Conservation (phyloP, 2,113 vertebrate genomes). For the Cercocebus atys region DNA sequence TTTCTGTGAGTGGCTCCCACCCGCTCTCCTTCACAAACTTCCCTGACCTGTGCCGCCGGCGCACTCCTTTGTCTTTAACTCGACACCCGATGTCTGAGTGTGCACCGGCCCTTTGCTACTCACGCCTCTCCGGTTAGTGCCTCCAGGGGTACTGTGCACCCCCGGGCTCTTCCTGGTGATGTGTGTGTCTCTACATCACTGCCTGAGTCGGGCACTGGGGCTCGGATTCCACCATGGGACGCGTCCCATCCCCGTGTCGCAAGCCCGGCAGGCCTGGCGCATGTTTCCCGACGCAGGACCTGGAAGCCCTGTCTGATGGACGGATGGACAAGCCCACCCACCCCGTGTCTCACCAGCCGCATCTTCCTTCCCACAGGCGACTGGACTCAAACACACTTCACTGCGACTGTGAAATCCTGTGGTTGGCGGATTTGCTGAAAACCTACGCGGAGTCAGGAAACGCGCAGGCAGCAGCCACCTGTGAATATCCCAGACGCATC, state of each 20-base stretch:
- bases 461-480: constrained; percentile 96
- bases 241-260: fast-evolving
- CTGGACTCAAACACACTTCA: constrained; percentile 96
- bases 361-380: constrained; percentile 85
- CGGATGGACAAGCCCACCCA: fast-evolving
- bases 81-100: background rate
- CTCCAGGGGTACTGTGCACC: too few relatives aligned
- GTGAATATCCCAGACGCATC: constrained; percentile 92
- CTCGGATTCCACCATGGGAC: fast-evolving
- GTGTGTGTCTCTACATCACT: fast-evolving
- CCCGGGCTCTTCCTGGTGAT: too few relatives aligned
- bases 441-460: constrained; percentile 94
- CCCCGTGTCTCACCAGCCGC: background rate
- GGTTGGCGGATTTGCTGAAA: constrained; percentile 95
- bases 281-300: fast-evolving
- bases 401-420: constrained; percentile 97
- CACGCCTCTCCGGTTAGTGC: too few relatives aligned
- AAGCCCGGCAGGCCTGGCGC: fast-evolving
- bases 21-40: too few relatives aligned
- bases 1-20: background rate
- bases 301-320: fast-evolving
- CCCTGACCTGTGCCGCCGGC: fast-evolving
- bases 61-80: too few relatives aligned
- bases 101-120: too few relatives aligned
- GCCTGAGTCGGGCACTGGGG: fast-evolving